phyloP scores from a whole-genome alignment of 2,113 vertebrate species.

The Stomatorhinus ivindoensis region DNA sequence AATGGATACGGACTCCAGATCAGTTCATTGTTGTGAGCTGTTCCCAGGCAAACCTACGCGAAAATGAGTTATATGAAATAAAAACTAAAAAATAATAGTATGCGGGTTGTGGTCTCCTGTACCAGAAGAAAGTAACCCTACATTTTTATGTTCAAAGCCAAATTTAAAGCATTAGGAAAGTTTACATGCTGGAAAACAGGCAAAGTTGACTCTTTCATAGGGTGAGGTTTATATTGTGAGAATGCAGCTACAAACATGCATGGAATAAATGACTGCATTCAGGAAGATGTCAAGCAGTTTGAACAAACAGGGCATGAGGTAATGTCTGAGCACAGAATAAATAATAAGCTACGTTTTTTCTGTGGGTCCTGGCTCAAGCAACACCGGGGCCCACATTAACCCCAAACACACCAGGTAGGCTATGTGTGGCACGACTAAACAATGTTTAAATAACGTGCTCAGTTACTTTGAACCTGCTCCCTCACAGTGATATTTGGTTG shows the following conservation, averaged over 20 bases:
- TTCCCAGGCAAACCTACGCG: not conserved
- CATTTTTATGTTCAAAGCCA: not conserved
- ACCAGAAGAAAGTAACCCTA: not conserved
- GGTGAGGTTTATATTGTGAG: constrained; percentile 2
- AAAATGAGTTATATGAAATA: not conserved
- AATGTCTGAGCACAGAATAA: constrained; percentile 10
- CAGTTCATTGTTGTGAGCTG: not conserved
- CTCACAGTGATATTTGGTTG: not conserved
- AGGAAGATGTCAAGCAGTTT: constrained; percentile 7
- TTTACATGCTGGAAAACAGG: not conserved
- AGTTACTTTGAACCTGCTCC: not conserved
- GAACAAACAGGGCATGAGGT: constrained; percentile 9
- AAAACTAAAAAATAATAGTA: not conserved
- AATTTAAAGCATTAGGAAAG: not conserved
- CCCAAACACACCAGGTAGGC: not conserved
- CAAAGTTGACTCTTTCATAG: not conserved
- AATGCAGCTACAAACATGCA: not conserved
- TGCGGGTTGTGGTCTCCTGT: not conserved
- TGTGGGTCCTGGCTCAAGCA: not conserved
- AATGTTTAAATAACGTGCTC: not conserved
- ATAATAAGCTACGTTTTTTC: not conserved
- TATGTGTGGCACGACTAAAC: not conserved
- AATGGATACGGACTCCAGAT: not conserved
- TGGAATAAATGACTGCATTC: constrained; percentile 15
- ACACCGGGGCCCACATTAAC: not conserved